Evolutionary conservation across 2,888 invertebrate genomes (phyloP).

Genomic region (Noctua fimbriata): DNA sequence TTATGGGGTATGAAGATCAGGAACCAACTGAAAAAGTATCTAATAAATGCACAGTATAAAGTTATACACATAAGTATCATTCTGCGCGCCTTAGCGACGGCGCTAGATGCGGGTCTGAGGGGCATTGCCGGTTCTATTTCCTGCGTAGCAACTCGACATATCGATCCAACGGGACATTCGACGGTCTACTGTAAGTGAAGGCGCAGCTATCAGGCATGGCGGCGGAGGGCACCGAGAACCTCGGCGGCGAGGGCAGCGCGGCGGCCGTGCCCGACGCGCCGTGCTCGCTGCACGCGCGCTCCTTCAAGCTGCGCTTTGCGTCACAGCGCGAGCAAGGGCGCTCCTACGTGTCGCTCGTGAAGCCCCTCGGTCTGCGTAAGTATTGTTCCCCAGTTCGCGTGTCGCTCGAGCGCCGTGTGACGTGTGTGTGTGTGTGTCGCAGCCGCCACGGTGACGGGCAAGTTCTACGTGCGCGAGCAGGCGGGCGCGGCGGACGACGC

Average conservation of each 20-base stretch:
- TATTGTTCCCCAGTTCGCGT: slow-evolving; percentile 11
- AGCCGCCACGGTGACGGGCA: slow-evolving; percentile 82
- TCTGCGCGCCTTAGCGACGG: not conserved
- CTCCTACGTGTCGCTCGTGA: slow-evolving; percentile 82
- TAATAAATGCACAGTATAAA: not conserved
- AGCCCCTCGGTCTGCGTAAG: slow-evolving; percentile 82
- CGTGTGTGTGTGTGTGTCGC: slow-evolving; percentile 34
- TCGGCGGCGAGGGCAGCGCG: slow-evolving; percentile 28
- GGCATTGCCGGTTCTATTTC: not conserved
- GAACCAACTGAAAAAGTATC: too few species aligned
- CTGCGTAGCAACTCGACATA: slow-evolving; percentile 46
- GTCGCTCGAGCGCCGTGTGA: not conserved
- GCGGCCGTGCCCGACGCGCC: slow-evolving; percentile 21
- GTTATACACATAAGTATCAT: not conserved
- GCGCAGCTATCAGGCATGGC: slow-evolving; percentile 15
- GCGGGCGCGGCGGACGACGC: slow-evolving; percentile 49
- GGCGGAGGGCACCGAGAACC: slow-evolving; percentile 18
- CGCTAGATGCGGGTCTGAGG: not conserved
- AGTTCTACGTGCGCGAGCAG: slow-evolving; percentile 73
- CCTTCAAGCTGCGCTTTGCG: slow-evolving; percentile 86
- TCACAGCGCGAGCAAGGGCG: slow-evolving; percentile 84
- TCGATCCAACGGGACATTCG: slow-evolving; percentile 32
- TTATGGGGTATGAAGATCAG: too few species aligned
- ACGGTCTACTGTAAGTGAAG: not conserved
- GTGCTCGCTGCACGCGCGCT: slow-evolving; percentile 67